Evolutionary conservation across 2,797 vertebrate species (phyloP).

Genomic region (Heteromormyrus szaboi): DNA sequence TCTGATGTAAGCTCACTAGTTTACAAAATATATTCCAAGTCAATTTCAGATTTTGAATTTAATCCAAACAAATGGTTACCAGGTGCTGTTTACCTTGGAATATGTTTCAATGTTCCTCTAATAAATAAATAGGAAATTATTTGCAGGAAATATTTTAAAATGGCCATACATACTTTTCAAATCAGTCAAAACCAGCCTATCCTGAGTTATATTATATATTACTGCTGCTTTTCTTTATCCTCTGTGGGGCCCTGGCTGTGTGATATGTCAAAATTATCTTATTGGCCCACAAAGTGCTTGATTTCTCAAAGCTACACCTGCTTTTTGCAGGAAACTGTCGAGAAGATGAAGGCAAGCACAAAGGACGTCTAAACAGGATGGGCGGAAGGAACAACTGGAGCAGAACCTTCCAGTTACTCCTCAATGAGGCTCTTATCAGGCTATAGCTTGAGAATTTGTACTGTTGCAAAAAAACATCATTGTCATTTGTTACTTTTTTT

Average conservation of each 20-base stretch:
- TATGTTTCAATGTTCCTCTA: background rate
- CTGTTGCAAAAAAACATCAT: constrained; percentile 51
- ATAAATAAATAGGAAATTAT: background rate
- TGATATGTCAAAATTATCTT: background rate
- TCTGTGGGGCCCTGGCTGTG: background rate
- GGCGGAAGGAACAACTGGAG: constrained; percentile 19
- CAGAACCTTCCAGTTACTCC: constrained; percentile 33
- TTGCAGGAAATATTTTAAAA: background rate
- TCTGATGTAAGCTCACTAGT: background rate
- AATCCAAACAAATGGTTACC: background rate
- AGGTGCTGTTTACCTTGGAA: background rate
- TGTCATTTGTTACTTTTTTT: constrained; percentile 42
- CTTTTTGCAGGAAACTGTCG: constrained; percentile 74
- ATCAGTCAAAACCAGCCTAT: background rate
- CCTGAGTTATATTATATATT: background rate
- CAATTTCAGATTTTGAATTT: background rate
- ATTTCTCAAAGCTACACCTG: background rate
- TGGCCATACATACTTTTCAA: background rate
- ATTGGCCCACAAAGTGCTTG: background rate
- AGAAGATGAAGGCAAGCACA: constrained; percentile 82
- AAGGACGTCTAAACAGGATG: constrained; percentile 75
- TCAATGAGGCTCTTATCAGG: constrained; percentile 29
- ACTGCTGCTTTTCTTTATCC: background rate
- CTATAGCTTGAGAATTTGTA: constrained; percentile 44
- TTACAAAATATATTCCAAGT: background rate